Base-by-base conservation (phyloP, 92 coral and sea anemone species). In the Heteractis magnifica region DNA sequence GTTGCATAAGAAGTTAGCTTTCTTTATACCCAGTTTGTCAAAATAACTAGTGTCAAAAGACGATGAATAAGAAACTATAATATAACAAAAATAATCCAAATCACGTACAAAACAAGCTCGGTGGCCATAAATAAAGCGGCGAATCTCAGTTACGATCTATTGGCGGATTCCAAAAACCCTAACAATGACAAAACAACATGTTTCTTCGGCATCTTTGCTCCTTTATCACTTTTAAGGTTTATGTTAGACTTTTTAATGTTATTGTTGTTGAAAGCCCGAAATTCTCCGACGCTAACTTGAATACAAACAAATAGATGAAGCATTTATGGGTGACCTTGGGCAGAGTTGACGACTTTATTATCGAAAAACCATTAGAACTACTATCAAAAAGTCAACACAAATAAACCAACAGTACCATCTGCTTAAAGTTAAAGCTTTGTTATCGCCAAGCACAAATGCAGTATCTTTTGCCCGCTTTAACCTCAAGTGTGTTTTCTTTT, bases 381-480 rank as follows among this genome's bases (percentile, higher is more conserved):
- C 49, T 68, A 68, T 68, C 73, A 68, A 68, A 68, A 68, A 68
- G 73, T 68, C 73, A 68, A 68, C 73, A 68, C 49, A 68, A 68
- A 68, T 20, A 7, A 68, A 68, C 20, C 49, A 12, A 68, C 20
- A 68, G 10, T 14, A 68, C 10, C 73, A 68, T 68, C 73, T 68
- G 73, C 4, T 68, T 68, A 68, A 68, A 68, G 73, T 68, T 68
- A 68, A 26, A 6, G 44, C 10, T 68, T 68, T 26, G 73, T 68
- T 68, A 68, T 68, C 73, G 49, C 73, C 9, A 68, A 68, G 23
- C 73, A 68, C 73, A 68, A 68, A 68, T 68, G 73, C 14, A 68
- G 12, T n/a, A 68, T 68, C 58, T 34, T 53, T 53, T 53, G 58
- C 58, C 58, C 58, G 49, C 6, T 68, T 68, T 68, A 68, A 68